These are phyloP conservation scores for Ciconia maguari DNA, from an alignment of 2,113 vertebrate genomes.

Conservation along the genomic window DNA sequence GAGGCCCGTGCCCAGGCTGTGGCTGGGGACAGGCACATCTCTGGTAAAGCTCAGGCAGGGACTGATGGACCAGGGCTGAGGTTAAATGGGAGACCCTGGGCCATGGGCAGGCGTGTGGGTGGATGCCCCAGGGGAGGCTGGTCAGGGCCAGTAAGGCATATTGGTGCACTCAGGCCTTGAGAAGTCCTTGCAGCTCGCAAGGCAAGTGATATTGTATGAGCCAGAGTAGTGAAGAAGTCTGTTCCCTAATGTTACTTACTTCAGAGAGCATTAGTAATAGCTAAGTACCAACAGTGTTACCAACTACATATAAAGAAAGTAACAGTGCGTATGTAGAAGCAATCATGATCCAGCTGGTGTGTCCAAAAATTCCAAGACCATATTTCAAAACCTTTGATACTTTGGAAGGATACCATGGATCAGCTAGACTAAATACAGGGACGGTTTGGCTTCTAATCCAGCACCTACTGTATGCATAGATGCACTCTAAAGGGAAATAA, in stretches of 20 bases:
- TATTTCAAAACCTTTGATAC: not conserved
- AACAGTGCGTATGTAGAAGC: not conserved
- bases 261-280: not conserved
- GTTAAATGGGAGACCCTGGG: too few relatives aligned
- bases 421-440: not conserved
- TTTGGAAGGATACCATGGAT: not conserved
- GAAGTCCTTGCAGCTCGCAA: not conserved
- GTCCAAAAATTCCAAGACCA: not conserved
- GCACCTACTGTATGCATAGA: not conserved
- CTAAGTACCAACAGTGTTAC: not conserved
- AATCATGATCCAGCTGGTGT: not conserved
- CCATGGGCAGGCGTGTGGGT: fast-evolving
- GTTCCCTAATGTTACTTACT: not conserved
- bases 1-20: not conserved
- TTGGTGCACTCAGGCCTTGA: not conserved
- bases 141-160: too few relatives aligned
- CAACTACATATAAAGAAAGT: not conserved
- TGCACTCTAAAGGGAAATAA: not conserved
- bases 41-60: not conserved
- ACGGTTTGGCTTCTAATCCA: not conserved
- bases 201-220: fast-evolving
- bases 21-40: not conserved
- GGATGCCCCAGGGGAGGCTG: not conserved
- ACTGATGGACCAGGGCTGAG: not conserved
- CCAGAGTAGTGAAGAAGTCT: not conserved